Evolutionary conservation across 92 coral and sea anemone species (phyloP).

Genomic region (Plumapathes pennacea): DNA sequence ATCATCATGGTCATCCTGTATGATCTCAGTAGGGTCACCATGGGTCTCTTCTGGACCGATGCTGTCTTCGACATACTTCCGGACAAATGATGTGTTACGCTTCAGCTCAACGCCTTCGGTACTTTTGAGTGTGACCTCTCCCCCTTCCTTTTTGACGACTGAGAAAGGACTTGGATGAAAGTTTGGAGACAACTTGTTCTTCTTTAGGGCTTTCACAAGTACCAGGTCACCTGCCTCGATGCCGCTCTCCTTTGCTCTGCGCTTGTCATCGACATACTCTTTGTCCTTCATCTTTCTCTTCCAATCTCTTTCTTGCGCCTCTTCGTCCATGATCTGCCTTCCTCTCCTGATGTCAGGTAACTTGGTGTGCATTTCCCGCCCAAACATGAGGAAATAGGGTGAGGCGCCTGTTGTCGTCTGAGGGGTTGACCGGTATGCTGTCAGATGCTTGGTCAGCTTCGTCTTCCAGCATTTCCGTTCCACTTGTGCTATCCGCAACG

Average conservation of each 20-base stretch:
- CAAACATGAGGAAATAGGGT: slow-evolving; percentile 11
- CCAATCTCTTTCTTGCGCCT: slow-evolving; percentile 10
- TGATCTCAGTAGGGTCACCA: too few species aligned
- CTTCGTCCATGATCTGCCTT: neutral
- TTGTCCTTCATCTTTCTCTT: slow-evolving; percentile 12
- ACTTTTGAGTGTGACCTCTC: too few species aligned
- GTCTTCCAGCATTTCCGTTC: neutral
- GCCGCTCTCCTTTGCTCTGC: slow-evolving; percentile 4
- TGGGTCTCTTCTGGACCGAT: too few species aligned
- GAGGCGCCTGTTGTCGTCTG: slow-evolving; percentile 15
- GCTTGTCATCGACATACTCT: slow-evolving; percentile 12
- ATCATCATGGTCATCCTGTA: too few species aligned
- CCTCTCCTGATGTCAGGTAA: too few species aligned
- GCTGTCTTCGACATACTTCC: too few species aligned
- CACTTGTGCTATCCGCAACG: neutral
- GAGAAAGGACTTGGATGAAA: slow-evolving; percentile 11
- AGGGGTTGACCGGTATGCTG: slow-evolving; percentile 22
- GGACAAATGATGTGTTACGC: too few species aligned
- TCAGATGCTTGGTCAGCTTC: slow-evolving; percentile 1
- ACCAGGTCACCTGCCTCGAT: slow-evolving; percentile 12
- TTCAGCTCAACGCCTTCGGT: too few species aligned
- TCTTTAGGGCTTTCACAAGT: slow-evolving; percentile 6
- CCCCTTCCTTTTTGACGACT: slow-evolving; percentile 4
- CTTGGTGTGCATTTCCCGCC: slow-evolving; percentile 22
- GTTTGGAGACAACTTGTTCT: neutral